Evolutionary conservation across 2,888 invertebrate species (phyloP).

Genomic region (Apotomis turbidana): DNA sequence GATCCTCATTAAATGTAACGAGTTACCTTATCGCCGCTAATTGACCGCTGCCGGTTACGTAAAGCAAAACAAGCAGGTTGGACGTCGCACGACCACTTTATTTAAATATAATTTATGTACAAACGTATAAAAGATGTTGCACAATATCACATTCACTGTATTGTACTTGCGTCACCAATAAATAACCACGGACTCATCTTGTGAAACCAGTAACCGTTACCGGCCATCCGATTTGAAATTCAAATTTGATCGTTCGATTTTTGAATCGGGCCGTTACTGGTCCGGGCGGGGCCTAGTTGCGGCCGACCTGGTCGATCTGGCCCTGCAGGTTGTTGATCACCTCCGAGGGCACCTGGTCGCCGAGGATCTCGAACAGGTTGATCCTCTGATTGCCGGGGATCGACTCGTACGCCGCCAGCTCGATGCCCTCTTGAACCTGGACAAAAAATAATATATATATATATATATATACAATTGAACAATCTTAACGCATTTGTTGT

Average conservation of each 20-base stretch:
- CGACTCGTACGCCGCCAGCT: slow-evolving; percentile 93
- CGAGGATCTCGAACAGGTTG: slow-evolving; percentile 92
- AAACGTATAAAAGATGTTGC: slow-evolving; percentile 76
- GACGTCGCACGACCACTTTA: slow-evolving; percentile 66
- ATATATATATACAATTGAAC: neutral
- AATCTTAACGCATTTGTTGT: no score
- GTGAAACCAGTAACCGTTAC: slow-evolving; percentile 49
- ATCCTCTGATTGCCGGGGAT: slow-evolving; percentile 94
- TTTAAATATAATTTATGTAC: slow-evolving; percentile 73
- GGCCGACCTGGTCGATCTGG: slow-evolving; percentile 93
- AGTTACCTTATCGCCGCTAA: slow-evolving; percentile 24
- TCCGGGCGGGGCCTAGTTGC: slow-evolving; percentile 64
- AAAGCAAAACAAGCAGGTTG: slow-evolving; percentile 62
- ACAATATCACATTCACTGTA: slow-evolving; percentile 77
- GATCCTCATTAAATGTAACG: slow-evolving; percentile 31
- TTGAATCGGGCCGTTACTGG: slow-evolving; percentile 31
- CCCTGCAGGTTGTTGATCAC: slow-evolving; percentile 94
- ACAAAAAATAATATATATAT: slow-evolving; percentile 16
- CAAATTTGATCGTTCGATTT: slow-evolving; percentile 28
- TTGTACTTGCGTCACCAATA: slow-evolving; percentile 75
- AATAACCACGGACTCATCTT: slow-evolving; percentile 60
- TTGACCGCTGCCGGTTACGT: slow-evolving; percentile 52
- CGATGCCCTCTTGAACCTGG: slow-evolving; percentile 92
- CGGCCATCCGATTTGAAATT: slow-evolving; percentile 42
- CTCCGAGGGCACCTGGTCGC: slow-evolving; percentile 93